A percentile compares a stretch with the other conserved stretches of the same genome.
Evolutionary conservation across 2,113 vertebrate genomes (phyloP).

Genomic region (Cheilinus undulatus): DNA sequence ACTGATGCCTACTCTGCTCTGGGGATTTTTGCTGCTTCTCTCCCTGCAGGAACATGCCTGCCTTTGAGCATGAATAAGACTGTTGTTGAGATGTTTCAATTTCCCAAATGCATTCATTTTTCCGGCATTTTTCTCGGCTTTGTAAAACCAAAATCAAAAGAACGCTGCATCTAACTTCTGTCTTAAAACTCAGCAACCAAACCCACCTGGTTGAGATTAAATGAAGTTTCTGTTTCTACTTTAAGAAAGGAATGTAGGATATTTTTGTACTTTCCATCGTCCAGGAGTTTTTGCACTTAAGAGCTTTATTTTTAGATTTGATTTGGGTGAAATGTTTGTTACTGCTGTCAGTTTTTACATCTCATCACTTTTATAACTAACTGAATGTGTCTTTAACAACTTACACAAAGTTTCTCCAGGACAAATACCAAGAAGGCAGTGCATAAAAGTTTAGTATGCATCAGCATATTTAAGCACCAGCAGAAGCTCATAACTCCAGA

Average conservation of each 20-base stretch:
- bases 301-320: neutral
- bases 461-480: conserved; percentile 1
- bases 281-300: neutral
- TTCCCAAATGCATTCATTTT: neutral
- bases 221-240: neutral
- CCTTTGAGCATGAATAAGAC: too few species aligned
- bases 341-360: neutral
- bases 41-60: too few species aligned
- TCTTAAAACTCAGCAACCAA: neutral
- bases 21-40: too few species aligned
- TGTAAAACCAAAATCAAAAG: neutral
- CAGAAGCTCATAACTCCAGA: neutral
- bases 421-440: too few species aligned
- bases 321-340: too few species aligned
- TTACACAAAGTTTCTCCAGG: neutral
- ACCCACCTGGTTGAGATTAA: neutral
- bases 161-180: neutral
- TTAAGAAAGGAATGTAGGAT: neutral
- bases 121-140: too few species aligned
- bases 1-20: too few species aligned
- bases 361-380: neutral
- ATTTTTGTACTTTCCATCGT: neutral
- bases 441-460: too few species aligned
- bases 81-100: neutral
- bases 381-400: too few species aligned